Percentiles rank a stretch among this genome's conserved stretches.
Conservation (phyloP, 2,888 invertebrate species). For the Trachelus stipa region DNA sequence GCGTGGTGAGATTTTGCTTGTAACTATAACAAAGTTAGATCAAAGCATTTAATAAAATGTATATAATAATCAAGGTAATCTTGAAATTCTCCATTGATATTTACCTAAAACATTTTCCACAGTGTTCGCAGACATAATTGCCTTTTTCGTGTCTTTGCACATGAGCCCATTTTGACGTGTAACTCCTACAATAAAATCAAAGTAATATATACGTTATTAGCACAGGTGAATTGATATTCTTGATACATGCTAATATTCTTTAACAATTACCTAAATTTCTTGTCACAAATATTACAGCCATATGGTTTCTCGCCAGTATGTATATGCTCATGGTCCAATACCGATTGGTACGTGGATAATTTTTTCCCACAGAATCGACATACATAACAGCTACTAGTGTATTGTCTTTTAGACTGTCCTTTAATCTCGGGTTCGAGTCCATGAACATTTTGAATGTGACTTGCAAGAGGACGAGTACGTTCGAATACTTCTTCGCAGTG, state of each 20-base stretch:
- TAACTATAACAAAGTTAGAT: slow-evolving; percentile 32
- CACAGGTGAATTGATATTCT: neutral
- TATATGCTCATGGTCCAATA: slow-evolving; percentile 42
- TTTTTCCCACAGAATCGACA: slow-evolving; percentile 45
- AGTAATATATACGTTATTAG: slow-evolving; percentile 14
- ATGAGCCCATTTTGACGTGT: slow-evolving; percentile 41
- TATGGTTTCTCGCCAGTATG: slow-evolving; percentile 46
- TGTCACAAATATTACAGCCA: slow-evolving; percentile 39
- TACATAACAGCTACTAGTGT: slow-evolving; percentile 34
- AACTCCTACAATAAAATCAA: slow-evolving; percentile 29
- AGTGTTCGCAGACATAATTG: slow-evolving; percentile 40
- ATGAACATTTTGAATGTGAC: slow-evolving; percentile 34
- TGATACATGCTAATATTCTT: neutral
- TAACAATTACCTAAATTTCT: slow-evolving; percentile 36
- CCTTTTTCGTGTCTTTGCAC: slow-evolving; percentile 39
- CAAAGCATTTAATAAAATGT: neutral
- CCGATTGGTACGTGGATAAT: slow-evolving; percentile 38
- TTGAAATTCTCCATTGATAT: neutral
- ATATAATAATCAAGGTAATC: neutral
- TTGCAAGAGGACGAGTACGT: slow-evolving; percentile 28
- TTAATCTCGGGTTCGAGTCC: slow-evolving; percentile 32
- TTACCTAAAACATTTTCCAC: slow-evolving; percentile 43
- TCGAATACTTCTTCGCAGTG: slow-evolving; percentile 36
- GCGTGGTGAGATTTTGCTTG: slow-evolving; percentile 41
- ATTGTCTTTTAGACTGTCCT: slow-evolving; percentile 27